Conservation (phyloP, 2,888 invertebrate genomes). For the Thymelicus acteon region DNA sequence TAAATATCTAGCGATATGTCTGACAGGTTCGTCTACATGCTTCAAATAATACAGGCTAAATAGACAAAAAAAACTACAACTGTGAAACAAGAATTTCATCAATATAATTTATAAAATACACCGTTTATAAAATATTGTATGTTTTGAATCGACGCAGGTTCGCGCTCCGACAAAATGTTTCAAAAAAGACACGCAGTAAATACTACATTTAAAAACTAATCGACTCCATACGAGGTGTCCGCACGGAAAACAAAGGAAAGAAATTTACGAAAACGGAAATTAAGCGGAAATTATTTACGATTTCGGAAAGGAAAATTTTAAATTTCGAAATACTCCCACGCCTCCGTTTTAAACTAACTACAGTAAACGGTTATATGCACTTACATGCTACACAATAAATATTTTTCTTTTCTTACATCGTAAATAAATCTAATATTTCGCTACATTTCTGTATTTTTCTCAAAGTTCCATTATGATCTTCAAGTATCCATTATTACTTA, state of each 20-base stretch:
- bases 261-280: slow-evolving; percentile 9
- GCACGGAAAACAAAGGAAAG: slow-evolving; percentile 10
- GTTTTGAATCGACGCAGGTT: slow-evolving; percentile 50
- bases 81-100: slow-evolving; percentile 63
- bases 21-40: slow-evolving; percentile 78
- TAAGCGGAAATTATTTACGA: slow-evolving; percentile 10
- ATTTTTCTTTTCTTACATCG: slow-evolving; percentile 79
- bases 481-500: slow-evolving; percentile 75
- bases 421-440: slow-evolving; percentile 80
- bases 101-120: slow-evolving; percentile 82
- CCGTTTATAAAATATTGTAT: slow-evolving; percentile 78
- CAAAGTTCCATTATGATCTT: slow-evolving; percentile 60
- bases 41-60: slow-evolving; percentile 67
- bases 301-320: slow-evolving; percentile 20
- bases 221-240: slow-evolving; percentile 19
- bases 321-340: slow-evolving; percentile 28
- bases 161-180: slow-evolving; percentile 68
- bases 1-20: slow-evolving; percentile 81
- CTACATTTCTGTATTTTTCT: slow-evolving; percentile 69
- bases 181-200: slow-evolving; percentile 70
- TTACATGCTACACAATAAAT: slow-evolving; percentile 78
- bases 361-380: slow-evolving; percentile 79
- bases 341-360: slow-evolving; percentile 57
- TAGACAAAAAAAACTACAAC: slow-evolving; percentile 60
- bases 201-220: slow-evolving; percentile 43